These are phyloP conservation scores for Monopterus albus DNA, from an alignment of 2,113 vertebrate genomes.

Conservation along the genomic window DNA sequence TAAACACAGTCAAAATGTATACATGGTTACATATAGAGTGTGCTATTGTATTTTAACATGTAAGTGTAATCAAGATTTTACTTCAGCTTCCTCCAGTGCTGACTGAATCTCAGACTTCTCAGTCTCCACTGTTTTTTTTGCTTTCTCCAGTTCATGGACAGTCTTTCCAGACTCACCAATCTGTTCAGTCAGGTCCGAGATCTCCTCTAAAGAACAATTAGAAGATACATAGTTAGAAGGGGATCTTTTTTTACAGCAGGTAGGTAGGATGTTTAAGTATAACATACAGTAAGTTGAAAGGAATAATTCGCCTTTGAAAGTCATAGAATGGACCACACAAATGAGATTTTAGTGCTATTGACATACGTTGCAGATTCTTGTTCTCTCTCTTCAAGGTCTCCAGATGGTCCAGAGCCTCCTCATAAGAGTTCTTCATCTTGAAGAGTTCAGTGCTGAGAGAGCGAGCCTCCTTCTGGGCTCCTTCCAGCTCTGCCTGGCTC, in stretches of 20 bases:
- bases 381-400: slow-evolving; percentile 75
- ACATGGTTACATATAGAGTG: no score
- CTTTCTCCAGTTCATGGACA: slow-evolving; percentile 70
- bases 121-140: slow-evolving; percentile 60
- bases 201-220: slow-evolving; percentile 59
- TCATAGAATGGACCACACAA: no score
- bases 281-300: no score
- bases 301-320: no score
- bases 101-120: slow-evolving; percentile 70
- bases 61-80: no score
- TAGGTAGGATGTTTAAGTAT: no score
- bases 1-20: no score
- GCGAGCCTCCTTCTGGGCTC: slow-evolving; percentile 81
- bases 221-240: no score
- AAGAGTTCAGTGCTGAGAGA: slow-evolving; percentile 73
- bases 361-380: slow-evolving; percentile 73
- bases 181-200: slow-evolving; percentile 72
- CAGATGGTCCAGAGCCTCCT: slow-evolving; percentile 66
- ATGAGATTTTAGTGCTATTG: no score
- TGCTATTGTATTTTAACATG: no score
- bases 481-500: slow-evolving; percentile 84
- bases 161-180: slow-evolving; percentile 67
- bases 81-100: slow-evolving; percentile 68
- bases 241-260: no score
- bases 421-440: slow-evolving; percentile 77